phyloP scores from a whole-genome alignment of 1,140 invertebrate genomes.

The Bombus superbus region DNA sequence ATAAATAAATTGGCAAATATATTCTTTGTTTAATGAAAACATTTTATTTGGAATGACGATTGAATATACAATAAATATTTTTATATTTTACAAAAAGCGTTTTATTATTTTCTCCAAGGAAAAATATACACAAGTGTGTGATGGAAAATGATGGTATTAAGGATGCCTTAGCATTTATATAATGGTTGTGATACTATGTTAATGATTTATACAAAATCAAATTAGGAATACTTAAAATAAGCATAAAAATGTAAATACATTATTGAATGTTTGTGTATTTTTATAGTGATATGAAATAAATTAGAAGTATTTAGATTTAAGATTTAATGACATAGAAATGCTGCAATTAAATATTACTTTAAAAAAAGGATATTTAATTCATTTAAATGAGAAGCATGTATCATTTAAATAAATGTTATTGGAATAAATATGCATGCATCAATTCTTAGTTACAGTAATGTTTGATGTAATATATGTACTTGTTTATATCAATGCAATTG shows the following conservation, averaged over 20 bases:
- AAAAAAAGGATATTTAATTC: background rate
- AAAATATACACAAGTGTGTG: background rate
- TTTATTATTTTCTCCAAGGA: slow-evolving; percentile 23
- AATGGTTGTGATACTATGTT: background rate
- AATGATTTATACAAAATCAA: background rate
- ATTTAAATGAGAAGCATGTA: slow-evolving; percentile 8
- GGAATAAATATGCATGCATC: slow-evolving; percentile 3
- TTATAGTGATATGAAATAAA: background rate
- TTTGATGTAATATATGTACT: slow-evolving; percentile 18
- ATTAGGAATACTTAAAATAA: background rate
- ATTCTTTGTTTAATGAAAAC: background rate
- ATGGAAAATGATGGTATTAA: background rate
- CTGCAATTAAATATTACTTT: background rate
- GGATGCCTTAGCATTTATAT: background rate
- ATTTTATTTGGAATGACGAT: background rate
- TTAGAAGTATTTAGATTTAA: slow-evolving; percentile 27
- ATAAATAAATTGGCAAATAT: background rate
- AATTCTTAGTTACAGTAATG: background rate
- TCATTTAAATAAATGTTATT: slow-evolving; percentile 8
- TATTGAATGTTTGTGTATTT: background rate
- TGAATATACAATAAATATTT: slow-evolving; percentile 35
- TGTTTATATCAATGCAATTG: slow-evolving; percentile 6
- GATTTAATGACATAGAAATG: background rate
- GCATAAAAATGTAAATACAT: background rate
- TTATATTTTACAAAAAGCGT: slow-evolving; percentile 22